Evolutionary conservation across 2,113 vertebrate species (phyloP), one percentile per base, ranked within the genome.

Genomic region (Pelobates fuscus): DNA sequence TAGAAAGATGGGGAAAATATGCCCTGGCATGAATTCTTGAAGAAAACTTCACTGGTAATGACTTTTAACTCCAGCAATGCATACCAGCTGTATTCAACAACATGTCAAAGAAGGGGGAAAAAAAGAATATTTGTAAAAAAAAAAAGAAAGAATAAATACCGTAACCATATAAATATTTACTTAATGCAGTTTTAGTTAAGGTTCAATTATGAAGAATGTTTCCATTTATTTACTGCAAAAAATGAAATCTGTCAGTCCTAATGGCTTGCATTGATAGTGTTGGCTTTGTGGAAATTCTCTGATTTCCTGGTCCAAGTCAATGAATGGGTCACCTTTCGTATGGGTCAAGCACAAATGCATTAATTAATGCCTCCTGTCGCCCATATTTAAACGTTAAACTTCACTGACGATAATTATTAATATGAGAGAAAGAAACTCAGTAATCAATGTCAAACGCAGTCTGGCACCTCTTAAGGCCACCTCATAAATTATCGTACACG

Each of bases 321-420:
- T 82, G 84, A 84, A 83, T 85, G 80, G 84, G 78, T 84, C 82
- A 79, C 77, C 84, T 84, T 84, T 76, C 14, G 7, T 46, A 85
- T 82, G 79, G 84, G 82, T 84, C 81, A 86, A 83, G 79, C 17
- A 10, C 79, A 81, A 79, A 78, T 75, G 58, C 70, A 1, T 79
- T 82, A 85, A 86, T 87, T 85, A 86, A 85, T 83, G 79, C 79
- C 82, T 78, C 70, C 68, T 82, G 82, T 80, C 70, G 72, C 75
- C 69, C 81, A 77, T 71, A 70, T 55, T 69, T 75, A 54, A 78
- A 80, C 67, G 83, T 84, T 83, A 79, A 80, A 82, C 81, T 82
- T 83, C 82, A 82, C 81, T 81, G 81, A 64, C n/a, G 75, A 78
- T 87, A 82, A 85, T 85, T 82, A 84, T 81, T 76, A 79, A 77